Evolutionary conservation across 2,888 invertebrate genomes (phyloP).

Genomic region (Girardia tigrina): DNA sequence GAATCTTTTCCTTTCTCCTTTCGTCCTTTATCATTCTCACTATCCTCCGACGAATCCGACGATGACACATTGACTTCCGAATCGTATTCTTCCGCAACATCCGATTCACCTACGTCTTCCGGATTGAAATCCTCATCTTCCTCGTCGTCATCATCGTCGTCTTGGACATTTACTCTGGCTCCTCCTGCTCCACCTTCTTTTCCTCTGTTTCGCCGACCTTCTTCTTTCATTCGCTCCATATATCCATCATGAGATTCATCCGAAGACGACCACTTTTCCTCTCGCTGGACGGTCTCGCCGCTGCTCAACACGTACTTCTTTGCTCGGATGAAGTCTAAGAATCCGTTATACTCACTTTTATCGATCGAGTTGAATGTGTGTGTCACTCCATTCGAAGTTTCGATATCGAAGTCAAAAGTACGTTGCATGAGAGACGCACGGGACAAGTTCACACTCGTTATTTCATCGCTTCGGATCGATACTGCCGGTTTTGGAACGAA

Average conservation of each 20-base stretch:
- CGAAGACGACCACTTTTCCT: conserved; percentile 55
- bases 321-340: conserved; percentile 79
- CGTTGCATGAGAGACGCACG: conserved; percentile 27
- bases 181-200: too few species aligned
- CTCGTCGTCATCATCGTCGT: conserved; percentile 49
- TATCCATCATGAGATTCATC: conserved; percentile 85
- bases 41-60: conserved; percentile 41
- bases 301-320: conserved; percentile 90
- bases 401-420: conserved; percentile 48
- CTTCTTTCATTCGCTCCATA: conserved; percentile 81
- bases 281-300: conserved; percentile 52
- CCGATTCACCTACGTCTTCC: conserved; percentile 60
- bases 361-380: conserved; percentile 94
- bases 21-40: too few species aligned
- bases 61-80: conserved; percentile 54
- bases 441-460: conserved; percentile 61
- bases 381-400: conserved; percentile 68
- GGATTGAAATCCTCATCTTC: conserved; percentile 40
- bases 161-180: conserved; percentile 52
- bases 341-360: conserved; percentile 88
- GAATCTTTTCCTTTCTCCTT: conserved; percentile 50
- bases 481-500: conserved; percentile 96
- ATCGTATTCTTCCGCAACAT: conserved; percentile 68
- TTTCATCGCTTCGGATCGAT: conserved; percentile 91
- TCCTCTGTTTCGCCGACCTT: conserved; percentile 66